A percentile compares a stretch with the other conserved stretches of the same genome.
Evolutionary conservation across 1,140 invertebrate species (phyloP).

Genomic region (Himalopsyche phryganea): DNA sequence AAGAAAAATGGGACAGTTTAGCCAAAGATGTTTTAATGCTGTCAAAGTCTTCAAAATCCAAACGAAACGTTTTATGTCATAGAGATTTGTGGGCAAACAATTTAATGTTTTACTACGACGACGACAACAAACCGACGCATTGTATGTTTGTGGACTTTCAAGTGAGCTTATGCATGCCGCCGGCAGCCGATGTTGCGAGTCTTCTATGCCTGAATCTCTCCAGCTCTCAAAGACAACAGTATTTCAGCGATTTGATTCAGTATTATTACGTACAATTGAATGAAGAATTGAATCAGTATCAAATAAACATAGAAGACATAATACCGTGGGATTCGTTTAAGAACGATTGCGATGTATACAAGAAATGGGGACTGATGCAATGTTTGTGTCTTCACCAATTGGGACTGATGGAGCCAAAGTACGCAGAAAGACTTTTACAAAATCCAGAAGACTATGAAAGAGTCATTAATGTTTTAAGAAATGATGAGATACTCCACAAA

Average conservation of each 20-base stretch:
- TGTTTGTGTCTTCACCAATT: conserved; percentile 20
- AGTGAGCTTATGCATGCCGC: conserved; percentile 53
- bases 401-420: conserved; percentile 9
- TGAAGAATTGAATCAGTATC: conserved; percentile 7
- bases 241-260: conserved; percentile 5
- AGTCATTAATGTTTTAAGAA: conserved; percentile 12
- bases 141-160: conserved; percentile 62
- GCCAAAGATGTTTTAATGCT: conserved; percentile 39
- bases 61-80: conserved; percentile 57
- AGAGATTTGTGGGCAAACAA: conserved; percentile 63
- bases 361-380: conserved; percentile 20
- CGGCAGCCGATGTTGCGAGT: conserved; percentile 53
- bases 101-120: conserved; percentile 56
- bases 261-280: conserved; percentile 19
- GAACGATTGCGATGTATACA: conserved; percentile 18
- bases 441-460: conserved; percentile 8
- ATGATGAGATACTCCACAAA: conserved; percentile 12
- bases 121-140: conserved; percentile 39
- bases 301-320: conserved; percentile 10
- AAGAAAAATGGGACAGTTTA: conserved; percentile 38
- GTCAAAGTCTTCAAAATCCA: conserved; percentile 33
- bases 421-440: conserved; percentile 1
- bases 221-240: conserved; percentile 6
- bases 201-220: conserved; percentile 24
- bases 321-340: conserved; percentile 15